phyloP scores from a whole-genome alignment of 2,888 invertebrate species.

The Silvanus unidentatus region DNA sequence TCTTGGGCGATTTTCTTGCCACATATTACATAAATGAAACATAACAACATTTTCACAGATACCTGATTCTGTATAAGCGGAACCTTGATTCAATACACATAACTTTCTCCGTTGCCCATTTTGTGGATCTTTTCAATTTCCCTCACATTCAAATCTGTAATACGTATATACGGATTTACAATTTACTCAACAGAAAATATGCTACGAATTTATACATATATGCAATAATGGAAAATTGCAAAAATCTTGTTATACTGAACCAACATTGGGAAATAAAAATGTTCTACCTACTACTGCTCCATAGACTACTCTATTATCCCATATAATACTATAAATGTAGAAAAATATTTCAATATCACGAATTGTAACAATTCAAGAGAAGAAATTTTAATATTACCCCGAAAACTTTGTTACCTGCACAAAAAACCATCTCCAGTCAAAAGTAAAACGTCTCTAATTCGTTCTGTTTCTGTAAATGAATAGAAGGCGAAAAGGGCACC shows the following conservation, averaged over 20 bases:
- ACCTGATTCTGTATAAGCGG: neutral
- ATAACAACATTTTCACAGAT: constrained; percentile 10
- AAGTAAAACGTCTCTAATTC: too few relatives aligned
- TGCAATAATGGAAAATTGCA: constrained; percentile 24
- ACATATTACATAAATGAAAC: too few relatives aligned
- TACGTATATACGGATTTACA: constrained; percentile 12
- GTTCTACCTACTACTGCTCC: neutral
- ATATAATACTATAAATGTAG: too few relatives aligned
- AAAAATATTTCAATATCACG: too few relatives aligned
- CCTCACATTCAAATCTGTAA: constrained; percentile 11
- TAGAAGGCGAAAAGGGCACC: too few relatives aligned
- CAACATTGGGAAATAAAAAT: constrained; percentile 10
- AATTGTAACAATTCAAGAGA: too few relatives aligned
- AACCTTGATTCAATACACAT: neutral
- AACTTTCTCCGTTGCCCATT: constrained; percentile 13
- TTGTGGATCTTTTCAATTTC: constrained; percentile 20
- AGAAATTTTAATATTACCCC: too few relatives aligned
- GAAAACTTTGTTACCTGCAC: too few relatives aligned
- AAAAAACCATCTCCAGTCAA: too few relatives aligned
- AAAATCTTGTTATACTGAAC: constrained; percentile 21
- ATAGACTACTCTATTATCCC: too few relatives aligned
- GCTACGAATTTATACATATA: constrained; percentile 14
- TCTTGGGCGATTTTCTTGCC: too few relatives aligned
- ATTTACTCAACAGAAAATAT: constrained; percentile 18
- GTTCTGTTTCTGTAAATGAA: too few relatives aligned